Percentiles rank a stretch among this genome's conserved stretches.
phyloP scores from a whole-genome alignment of 2,113 vertebrate genomes.

The Lycaon pictus region DNA sequence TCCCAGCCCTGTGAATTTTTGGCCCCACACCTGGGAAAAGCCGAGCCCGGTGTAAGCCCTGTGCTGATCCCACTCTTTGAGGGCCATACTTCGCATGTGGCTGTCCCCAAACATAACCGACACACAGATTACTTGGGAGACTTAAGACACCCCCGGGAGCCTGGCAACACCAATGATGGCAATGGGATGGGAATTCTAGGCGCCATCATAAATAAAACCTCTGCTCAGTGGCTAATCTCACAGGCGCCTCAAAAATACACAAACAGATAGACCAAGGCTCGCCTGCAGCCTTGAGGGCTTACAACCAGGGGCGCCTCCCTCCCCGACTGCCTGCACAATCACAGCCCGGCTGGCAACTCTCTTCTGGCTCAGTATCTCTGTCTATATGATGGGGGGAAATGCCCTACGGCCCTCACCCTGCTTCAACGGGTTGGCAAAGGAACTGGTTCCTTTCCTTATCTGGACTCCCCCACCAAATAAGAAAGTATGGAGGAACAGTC shows the following conservation, averaged over 20 bases:
- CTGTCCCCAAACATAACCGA: background rate
- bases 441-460: background rate
- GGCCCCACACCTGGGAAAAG: background rate
- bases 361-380: background rate
- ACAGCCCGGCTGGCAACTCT: background rate
- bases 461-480: background rate
- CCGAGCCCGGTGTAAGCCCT: background rate
- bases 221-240: conserved; percentile 72
- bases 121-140: conserved; percentile 58
- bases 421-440: background rate
- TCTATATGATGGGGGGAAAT: background rate
- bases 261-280: background rate
- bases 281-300: background rate
- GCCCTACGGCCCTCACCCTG: background rate
- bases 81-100: background rate
- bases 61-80: background rate
- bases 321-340: background rate
- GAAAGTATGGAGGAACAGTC: background rate
- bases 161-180: background rate
- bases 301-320: background rate
- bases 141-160: conserved; percentile 52
- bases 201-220: conserved; percentile 71
- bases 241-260: conserved; percentile 59
- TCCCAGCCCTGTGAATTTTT: background rate
- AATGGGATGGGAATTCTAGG: background rate